Conservation (phyloP, 2,888 invertebrate genomes). For the Drosophila anomalata region DNA sequence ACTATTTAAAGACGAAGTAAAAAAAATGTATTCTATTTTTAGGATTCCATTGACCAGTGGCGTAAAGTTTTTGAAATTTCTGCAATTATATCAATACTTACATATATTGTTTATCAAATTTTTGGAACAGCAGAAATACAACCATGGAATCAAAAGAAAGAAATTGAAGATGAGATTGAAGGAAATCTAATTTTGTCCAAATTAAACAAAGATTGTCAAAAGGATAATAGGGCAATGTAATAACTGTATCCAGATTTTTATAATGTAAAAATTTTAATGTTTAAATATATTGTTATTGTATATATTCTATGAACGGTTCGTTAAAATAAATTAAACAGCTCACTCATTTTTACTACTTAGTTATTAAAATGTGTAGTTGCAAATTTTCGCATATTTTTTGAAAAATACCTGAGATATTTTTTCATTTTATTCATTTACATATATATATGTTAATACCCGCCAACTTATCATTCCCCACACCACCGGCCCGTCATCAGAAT, state of each 20-base stretch:
- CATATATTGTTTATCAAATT: slow-evolving; percentile 87
- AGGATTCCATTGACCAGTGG: slow-evolving; percentile 85
- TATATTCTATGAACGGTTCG: neutral
- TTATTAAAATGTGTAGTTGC: too few species aligned
- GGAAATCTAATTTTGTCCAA: slow-evolving; percentile 66
- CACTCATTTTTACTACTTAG: neutral
- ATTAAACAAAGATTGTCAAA: slow-evolving; percentile 35
- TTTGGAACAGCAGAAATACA: slow-evolving; percentile 88
- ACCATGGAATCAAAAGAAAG: slow-evolving; percentile 78
- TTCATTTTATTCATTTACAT: too few species aligned
- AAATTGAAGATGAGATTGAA: slow-evolving; percentile 45
- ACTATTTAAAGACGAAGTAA: too few species aligned
- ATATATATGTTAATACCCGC: too few species aligned
- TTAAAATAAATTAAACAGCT: neutral
- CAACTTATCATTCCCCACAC: too few species aligned
- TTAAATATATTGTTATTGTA: slow-evolving; percentile 1
- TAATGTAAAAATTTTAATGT: neutral
- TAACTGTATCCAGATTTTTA: neutral
- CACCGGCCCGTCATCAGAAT: too few species aligned
- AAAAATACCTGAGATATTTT: too few species aligned
- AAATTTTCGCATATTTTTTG: too few species aligned
- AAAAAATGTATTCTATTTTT: neutral
- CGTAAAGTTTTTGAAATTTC: slow-evolving; percentile 87
- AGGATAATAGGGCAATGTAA: neutral
- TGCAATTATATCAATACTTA: slow-evolving; percentile 86